Evolutionary conservation across 1,140 invertebrate species (phyloP).

Genomic region (Drosophila kepulauana): DNA sequence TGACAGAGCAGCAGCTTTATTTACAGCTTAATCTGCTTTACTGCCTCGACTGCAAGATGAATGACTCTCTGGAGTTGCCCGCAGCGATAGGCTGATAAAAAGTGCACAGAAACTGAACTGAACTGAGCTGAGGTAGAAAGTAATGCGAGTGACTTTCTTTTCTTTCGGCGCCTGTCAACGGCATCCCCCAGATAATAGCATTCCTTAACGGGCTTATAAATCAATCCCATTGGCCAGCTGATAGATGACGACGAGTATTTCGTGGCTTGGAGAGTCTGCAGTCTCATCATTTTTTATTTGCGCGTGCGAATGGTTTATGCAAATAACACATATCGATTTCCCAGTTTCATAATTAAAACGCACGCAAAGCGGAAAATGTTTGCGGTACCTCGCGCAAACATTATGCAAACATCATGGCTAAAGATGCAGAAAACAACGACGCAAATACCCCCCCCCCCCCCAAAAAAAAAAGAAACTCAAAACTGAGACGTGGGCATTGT

Average conservation of each 20-base stretch:
- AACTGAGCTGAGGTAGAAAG: constrained; percentile 47
- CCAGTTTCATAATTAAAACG: constrained; percentile 73
- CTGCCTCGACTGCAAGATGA: constrained; percentile 60
- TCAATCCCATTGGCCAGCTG: constrained; percentile 10
- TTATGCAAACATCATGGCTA: constrained; percentile 58
- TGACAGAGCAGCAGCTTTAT: constrained; percentile 69
- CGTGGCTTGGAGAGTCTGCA: background rate
- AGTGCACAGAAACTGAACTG: background rate
- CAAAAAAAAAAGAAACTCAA: constrained; percentile 3
- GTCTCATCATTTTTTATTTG: constrained; percentile 7
- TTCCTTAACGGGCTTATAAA: constrained; percentile 22
- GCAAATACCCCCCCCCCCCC: constrained; percentile 30
- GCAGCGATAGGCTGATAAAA: constrained; percentile 66
- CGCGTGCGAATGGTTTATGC: constrained; percentile 53
- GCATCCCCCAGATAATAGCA: constrained; percentile 19
- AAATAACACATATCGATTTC: constrained; percentile 63
- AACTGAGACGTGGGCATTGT: constrained; percentile 55
- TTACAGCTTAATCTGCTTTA: constrained; percentile 73
- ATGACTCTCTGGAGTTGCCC: constrained; percentile 54
- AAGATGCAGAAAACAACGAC: constrained; percentile 40
- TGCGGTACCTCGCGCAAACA: constrained; percentile 33
- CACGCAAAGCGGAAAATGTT: constrained; percentile 62
- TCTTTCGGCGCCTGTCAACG: constrained; percentile 42
- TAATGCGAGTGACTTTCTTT: constrained; percentile 70
- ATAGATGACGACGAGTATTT: background rate